These are phyloP conservation scores for Hippocampus comes DNA, from an alignment of 2,113 vertebrate species.

Conservation along the genomic window DNA sequence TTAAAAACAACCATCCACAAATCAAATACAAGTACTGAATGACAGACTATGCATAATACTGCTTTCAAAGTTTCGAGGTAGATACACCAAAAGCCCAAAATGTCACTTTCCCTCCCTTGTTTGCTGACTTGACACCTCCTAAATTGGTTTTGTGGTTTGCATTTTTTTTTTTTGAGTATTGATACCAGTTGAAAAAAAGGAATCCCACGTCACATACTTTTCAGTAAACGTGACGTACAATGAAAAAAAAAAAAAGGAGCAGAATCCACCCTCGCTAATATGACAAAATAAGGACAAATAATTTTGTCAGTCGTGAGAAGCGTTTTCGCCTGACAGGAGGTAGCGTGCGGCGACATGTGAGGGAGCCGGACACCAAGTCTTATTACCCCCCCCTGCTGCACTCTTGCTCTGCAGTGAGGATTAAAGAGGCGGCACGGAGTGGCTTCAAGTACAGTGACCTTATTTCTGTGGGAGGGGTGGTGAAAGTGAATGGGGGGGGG, in stretches of 20 bases:
- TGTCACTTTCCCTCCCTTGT: too few relatives aligned
- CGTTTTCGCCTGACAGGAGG: conserved; percentile 19
- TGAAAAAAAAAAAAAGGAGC: background rate
- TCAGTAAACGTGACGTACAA: too few relatives aligned
- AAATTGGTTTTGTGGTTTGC: too few relatives aligned
- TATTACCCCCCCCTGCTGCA: conserved; percentile 24
- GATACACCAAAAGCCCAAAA: too few relatives aligned
- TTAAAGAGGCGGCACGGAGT: conserved; percentile 38
- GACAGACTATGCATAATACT: too few relatives aligned
- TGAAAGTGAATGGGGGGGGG: background rate
- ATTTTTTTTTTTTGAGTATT: too few relatives aligned
- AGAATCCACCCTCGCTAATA: background rate
- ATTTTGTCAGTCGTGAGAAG: background rate
- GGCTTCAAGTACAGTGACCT: conserved; percentile 34
- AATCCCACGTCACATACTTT: too few relatives aligned
- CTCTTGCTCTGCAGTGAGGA: conserved; percentile 34
- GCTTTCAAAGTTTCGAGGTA: too few relatives aligned
- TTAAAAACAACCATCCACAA: too few relatives aligned
- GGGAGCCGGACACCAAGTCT: conserved; percentile 28
- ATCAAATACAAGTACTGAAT: too few relatives aligned
- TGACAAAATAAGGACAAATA: background rate
- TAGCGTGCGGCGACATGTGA: conserved; percentile 23
- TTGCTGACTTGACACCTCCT: too few relatives aligned
- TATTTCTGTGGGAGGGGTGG: conserved; percentile 27
- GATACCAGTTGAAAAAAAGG: too few relatives aligned